Percentiles rank a stretch among this genome's conserved stretches.
Conservation (phyloP, 2,888 invertebrate species). For the Apoda limacodes region DNA sequence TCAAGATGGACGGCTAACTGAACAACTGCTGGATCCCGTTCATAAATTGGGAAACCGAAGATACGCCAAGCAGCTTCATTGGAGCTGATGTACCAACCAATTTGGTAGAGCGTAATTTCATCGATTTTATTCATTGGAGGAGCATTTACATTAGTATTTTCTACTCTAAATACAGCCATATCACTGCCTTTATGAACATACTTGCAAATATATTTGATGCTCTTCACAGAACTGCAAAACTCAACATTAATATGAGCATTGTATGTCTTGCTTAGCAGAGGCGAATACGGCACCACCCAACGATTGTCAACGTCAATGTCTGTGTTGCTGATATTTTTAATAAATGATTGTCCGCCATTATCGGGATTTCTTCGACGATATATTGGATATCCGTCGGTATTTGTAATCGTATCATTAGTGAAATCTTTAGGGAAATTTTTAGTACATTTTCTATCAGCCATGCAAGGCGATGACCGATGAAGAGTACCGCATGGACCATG, state of each 20-base stretch:
- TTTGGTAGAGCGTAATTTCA: slow-evolving; percentile 12
- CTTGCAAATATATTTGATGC: slow-evolving; percentile 21
- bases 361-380: slow-evolving; percentile 17
- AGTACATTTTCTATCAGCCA: too few species aligned
- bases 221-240: slow-evolving; percentile 13
- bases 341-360: slow-evolving; percentile 13
- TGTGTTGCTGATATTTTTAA: slow-evolving; percentile 13
- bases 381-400: slow-evolving; percentile 16
- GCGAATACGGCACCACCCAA: slow-evolving; percentile 19
- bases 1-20: slow-evolving; percentile 18
- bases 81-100: slow-evolving; percentile 10
- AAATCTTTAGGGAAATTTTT: slow-evolving; percentile 13
- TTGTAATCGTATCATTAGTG: slow-evolving; percentile 15
- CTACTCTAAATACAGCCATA: slow-evolving; percentile 13
- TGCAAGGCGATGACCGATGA: slow-evolving; percentile 28
- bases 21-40: slow-evolving; percentile 16
- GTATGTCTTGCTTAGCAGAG: slow-evolving; percentile 14
- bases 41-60: slow-evolving; percentile 16
- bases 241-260: slow-evolving; percentile 14
- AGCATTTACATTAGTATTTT: slow-evolving; percentile 12
- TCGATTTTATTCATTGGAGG: slow-evolving; percentile 10
- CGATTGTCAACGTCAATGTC: slow-evolving; percentile 18
- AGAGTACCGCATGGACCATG: slow-evolving; percentile 36
- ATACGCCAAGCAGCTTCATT: slow-evolving; percentile 16
- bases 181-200: slow-evolving; percentile 34